Percentiles rank a stretch among this genome's conserved stretches.
Conservation (phyloP, 2,113 vertebrate genomes). For the Poeciliopsis turrubarensis region DNA sequence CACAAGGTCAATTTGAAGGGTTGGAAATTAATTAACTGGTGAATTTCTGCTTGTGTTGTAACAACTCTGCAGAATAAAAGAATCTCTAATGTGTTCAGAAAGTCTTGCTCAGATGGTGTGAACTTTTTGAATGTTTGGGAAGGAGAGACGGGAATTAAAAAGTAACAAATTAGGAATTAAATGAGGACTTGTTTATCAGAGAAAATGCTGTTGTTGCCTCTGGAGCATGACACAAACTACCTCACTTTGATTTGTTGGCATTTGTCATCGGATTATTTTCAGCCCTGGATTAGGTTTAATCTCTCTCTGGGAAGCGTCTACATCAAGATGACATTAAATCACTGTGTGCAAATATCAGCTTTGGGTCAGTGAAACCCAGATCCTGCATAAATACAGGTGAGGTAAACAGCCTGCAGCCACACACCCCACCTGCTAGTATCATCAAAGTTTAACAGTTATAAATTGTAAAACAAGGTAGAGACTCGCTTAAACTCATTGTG, state of each 20-base stretch:
- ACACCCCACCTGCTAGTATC: conserved; percentile 17
- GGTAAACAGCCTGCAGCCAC: conserved; percentile 6
- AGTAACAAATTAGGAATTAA: background rate
- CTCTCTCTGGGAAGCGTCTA: conserved; percentile 27
- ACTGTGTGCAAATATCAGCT: conserved; percentile 26
- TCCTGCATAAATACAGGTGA: conserved; percentile 11
- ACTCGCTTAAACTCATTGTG: conserved; percentile 40
- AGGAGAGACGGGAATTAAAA: background rate
- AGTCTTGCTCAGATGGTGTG: background rate
- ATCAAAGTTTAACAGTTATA: conserved; percentile 21
- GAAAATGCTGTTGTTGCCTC: too few species aligned
- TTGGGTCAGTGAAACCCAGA: conserved; percentile 18
- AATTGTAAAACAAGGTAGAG: conserved; percentile 37
- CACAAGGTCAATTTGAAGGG: conserved; percentile 3
- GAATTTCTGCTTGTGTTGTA: background rate
- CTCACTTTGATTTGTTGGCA: conserved; percentile 25
- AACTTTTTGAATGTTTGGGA: background rate
- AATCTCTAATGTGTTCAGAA: background rate
- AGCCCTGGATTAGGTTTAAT: conserved; percentile 47
- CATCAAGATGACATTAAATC: conserved; percentile 33
- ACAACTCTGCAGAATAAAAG: background rate
- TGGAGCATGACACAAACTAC: background rate
- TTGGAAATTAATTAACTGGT: conserved; percentile 1
- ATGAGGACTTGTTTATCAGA: background rate
- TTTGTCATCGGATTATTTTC: conserved; percentile 46